phyloP scores from a whole-genome alignment of 2,888 invertebrate genomes.

The Drosophila paranaensis region DNA sequence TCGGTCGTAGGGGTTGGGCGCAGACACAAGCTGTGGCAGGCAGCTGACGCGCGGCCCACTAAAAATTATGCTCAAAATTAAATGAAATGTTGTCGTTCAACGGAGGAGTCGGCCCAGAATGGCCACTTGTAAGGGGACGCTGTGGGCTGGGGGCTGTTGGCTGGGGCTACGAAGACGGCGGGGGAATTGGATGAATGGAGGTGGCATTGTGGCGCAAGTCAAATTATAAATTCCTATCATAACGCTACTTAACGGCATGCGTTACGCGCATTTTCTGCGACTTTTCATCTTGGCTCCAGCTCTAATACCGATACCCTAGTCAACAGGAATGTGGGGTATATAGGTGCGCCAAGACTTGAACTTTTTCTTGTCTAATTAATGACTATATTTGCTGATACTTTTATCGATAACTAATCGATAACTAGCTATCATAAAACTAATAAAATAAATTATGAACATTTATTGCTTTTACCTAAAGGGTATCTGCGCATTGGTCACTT shows the following conservation, averaged over 20 bases:
- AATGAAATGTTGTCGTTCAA: slow-evolving; percentile 59
- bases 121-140: slow-evolving; percentile 5
- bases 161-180: neutral
- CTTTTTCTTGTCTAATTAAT: neutral
- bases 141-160: neutral
- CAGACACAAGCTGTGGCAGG: slow-evolving; percentile 36
- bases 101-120: neutral
- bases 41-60: slow-evolving; percentile 73
- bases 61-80: slow-evolving; percentile 74
- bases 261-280: slow-evolving; percentile 47
- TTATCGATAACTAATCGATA: neutral
- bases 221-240: slow-evolving; percentile 79
- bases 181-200: neutral
- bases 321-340: neutral
- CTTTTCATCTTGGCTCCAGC: slow-evolving; percentile 3
- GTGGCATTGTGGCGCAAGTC: slow-evolving; percentile 34
- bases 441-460: too few relatives aligned
- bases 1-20: slow-evolving; percentile 8
- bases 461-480: neutral
- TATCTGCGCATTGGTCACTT: neutral
- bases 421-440: neutral
- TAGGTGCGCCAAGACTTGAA: too few relatives aligned
- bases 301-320: neutral
- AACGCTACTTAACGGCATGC: slow-evolving; percentile 71
- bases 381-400: neutral